A percentile compares a stretch with the other conserved stretches of the same genome.
phyloP scores from a whole-genome alignment of 2,888 invertebrate species.

The Beris morrisii region DNA sequence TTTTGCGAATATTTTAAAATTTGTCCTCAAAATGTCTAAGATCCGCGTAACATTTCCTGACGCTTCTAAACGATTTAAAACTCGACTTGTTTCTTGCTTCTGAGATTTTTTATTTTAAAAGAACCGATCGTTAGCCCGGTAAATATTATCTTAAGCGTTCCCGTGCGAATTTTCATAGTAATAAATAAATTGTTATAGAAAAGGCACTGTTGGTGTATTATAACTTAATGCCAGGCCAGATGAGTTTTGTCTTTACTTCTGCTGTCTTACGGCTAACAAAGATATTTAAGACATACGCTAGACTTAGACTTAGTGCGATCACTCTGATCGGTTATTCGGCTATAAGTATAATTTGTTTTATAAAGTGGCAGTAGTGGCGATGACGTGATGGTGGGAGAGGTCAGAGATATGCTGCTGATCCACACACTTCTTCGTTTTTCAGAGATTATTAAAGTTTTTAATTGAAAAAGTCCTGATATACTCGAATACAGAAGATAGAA shows the following conservation, averaged over 20 bases:
- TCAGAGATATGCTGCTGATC: conserved; percentile 19
- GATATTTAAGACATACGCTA: conserved; percentile 15
- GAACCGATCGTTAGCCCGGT: not conserved
- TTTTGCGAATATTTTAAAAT: no score
- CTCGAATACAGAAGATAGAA: no score
- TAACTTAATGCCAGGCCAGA: conserved; percentile 19
- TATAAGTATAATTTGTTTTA: not conserved
- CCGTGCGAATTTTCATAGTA: not conserved
- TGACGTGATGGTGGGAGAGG: conserved; percentile 29
- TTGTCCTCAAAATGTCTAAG: no score
- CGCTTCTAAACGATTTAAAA: no score
- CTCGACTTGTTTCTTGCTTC: no score
- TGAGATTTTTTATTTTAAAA: not conserved
- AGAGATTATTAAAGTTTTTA: no score
- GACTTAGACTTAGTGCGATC: conserved; percentile 14
- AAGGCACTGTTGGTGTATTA: conserved; percentile 4
- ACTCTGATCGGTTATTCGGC: conserved; percentile 12
- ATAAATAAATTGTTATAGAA: not conserved
- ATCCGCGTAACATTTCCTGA: no score
- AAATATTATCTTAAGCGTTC: not conserved
- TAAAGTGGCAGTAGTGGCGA: conserved; percentile 8
- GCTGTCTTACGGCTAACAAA: conserved; percentile 3
- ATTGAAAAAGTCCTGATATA: no score
- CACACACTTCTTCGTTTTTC: not conserved
- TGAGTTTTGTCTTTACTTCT: conserved; percentile 18